Percentiles rank a stretch among this genome's conserved stretches.
Evolutionary conservation across 2,797 vertebrate genomes (phyloP).

Genomic region (Poliocrania exsul): DNA sequence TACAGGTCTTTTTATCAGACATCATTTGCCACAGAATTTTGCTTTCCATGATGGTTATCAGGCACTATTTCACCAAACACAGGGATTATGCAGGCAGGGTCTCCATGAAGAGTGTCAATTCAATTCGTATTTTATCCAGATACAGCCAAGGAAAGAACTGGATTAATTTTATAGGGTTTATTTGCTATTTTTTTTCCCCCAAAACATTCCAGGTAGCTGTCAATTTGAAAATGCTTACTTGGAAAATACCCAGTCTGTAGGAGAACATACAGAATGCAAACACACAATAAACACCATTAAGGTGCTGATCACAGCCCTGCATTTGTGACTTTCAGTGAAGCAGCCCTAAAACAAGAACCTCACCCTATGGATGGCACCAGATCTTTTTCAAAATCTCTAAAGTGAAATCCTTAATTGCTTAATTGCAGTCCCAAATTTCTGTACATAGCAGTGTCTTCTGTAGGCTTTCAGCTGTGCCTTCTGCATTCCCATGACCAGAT

Average conservation of each 20-base stretch:
- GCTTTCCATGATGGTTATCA: not conserved
- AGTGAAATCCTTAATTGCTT: not conserved
- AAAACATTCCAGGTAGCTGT: not conserved
- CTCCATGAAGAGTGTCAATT: not conserved
- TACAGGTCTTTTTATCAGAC: not conserved
- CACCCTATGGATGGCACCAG: not conserved
- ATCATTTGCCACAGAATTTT: not conserved
- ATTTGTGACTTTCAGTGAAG: not conserved
- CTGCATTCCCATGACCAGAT: not conserved
- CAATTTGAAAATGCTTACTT: not conserved
- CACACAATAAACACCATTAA: not conserved
- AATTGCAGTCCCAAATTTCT: fast-evolving
- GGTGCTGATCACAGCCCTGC: not conserved
- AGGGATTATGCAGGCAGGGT: not conserved
- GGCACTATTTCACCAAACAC: not conserved
- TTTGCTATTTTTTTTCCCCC: not conserved
- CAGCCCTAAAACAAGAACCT: not conserved
- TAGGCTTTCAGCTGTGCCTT: not conserved
- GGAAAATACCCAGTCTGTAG: not conserved
- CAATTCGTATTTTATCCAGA: not conserved
- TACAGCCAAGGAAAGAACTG: not conserved
- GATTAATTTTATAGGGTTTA: not conserved
- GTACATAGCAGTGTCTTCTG: not conserved
- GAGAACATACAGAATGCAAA: not conserved
- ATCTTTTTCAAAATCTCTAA: not conserved